Conservation (phyloP, 2,888 invertebrate genomes). For the Tromatobia lineatoria region DNA sequence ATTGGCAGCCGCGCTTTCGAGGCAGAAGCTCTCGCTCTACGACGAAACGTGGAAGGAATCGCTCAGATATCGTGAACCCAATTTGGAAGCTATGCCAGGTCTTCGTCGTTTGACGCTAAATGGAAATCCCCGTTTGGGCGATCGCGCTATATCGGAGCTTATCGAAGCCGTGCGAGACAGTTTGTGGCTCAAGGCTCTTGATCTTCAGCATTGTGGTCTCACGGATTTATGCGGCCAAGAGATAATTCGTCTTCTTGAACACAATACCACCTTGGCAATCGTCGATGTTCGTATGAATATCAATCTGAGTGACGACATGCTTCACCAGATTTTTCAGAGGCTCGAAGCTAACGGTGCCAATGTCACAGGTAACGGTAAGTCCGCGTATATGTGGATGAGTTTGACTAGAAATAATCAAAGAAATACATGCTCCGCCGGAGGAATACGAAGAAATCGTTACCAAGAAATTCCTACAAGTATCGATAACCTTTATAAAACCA, state of each 20-base stretch:
- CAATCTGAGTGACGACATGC: conserved; percentile 86
- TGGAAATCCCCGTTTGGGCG: conserved; percentile 89
- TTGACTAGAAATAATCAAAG: conserved; percentile 74
- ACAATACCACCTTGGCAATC: conserved; percentile 89
- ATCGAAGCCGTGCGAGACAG: conserved; percentile 91
- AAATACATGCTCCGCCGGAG: conserved; percentile 72
- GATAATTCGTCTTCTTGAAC: conserved; percentile 88
- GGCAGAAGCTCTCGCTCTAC: conserved; percentile 90
- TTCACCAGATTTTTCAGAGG: conserved; percentile 83
- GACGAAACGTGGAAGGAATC: conserved; percentile 94
- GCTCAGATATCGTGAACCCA: conserved; percentile 91
- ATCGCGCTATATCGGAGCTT: conserved; percentile 88
- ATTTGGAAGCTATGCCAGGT: conserved; percentile 91
- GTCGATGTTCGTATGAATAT: conserved; percentile 90
- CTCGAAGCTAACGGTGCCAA: conserved; percentile 73
- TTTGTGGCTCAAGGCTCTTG: conserved; percentile 93
- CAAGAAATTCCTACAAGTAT: conserved; percentile 19
- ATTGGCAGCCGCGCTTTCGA: conserved; percentile 87
- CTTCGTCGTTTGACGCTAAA: conserved; percentile 90
- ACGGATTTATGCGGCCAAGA: conserved; percentile 88
- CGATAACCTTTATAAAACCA: conserved; percentile 54
- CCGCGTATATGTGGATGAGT: conserved; percentile 80
- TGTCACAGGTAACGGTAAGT: conserved; percentile 65
- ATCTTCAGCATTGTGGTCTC: conserved; percentile 91
- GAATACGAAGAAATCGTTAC: conserved; percentile 46